These are phyloP conservation scores for Muscidifurax raptorellus DNA, from an alignment of 1,140 invertebrate species.

Conservation along the genomic window DNA sequence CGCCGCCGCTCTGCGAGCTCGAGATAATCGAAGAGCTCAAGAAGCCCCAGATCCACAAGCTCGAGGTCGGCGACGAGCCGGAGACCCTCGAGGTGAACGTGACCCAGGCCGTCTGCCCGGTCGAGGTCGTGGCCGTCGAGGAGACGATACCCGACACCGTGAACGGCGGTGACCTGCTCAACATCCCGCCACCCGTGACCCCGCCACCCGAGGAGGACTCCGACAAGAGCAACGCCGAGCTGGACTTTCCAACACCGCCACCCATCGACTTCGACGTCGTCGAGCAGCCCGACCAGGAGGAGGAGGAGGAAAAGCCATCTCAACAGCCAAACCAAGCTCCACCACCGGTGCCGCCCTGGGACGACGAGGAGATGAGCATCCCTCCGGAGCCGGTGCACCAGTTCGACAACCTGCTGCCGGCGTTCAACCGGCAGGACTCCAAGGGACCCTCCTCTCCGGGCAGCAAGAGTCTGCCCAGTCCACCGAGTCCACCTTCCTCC, in stretches of 20 bases:
- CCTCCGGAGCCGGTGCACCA: not conserved
- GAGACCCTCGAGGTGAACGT: not conserved
- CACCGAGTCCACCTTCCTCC: slow-evolving; percentile 28
- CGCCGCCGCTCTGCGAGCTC: not conserved
- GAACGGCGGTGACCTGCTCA: slow-evolving; percentile 24
- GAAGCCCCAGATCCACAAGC: not conserved
- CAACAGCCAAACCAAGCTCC: not conserved
- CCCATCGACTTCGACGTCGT: slow-evolving; percentile 49
- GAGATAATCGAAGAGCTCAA: slow-evolving; percentile 40
- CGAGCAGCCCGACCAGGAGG: slow-evolving; percentile 1
- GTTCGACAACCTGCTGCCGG: not conserved
- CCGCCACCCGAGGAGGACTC: slow-evolving; percentile 15
- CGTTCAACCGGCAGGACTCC: not conserved
- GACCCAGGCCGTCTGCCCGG: not conserved
- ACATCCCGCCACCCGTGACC: slow-evolving; percentile 34
- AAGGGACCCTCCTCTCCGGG: slow-evolving; percentile 30
- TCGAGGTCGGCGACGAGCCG: not conserved
- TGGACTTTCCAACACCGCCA: slow-evolving; percentile 42
- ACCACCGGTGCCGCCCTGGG: slow-evolving; percentile 28
- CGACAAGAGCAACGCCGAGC: not conserved
- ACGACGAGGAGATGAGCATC: not conserved
- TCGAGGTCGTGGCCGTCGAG: not conserved
- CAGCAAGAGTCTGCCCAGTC: slow-evolving; percentile 47
- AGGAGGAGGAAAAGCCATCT: not conserved
- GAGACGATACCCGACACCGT: not conserved